Conservation (phyloP, 2,888 invertebrate genomes). For the Pelosia muscerda region DNA sequence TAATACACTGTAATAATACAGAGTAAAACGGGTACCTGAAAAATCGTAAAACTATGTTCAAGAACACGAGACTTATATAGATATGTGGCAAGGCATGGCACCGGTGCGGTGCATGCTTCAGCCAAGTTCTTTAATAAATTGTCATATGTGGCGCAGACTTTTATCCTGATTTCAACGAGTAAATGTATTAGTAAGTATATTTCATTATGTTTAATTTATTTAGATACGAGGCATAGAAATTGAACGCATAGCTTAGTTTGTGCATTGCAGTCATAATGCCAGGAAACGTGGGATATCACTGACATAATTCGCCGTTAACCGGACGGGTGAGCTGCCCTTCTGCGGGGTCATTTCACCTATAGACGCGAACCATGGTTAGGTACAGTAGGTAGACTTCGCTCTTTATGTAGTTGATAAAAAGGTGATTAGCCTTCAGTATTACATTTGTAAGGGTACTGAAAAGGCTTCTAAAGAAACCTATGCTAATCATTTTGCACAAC, state of each 20-base stretch:
- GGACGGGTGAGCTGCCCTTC: no score
- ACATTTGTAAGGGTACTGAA: not conserved
- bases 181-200: not conserved
- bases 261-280: not conserved
- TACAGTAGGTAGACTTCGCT: no score
- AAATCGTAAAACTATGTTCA: not conserved
- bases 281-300: no score
- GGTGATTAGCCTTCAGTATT: not conserved
- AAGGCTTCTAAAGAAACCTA: not conserved
- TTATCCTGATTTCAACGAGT: not conserved
- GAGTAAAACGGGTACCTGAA: not conserved
- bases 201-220: not conserved
- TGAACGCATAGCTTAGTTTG: not conserved
- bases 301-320: no score
- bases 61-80: not conserved
- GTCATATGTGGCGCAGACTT: not conserved
- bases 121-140: no score
- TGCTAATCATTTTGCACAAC: not conserved
- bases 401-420: no score
- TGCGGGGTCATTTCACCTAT: no score
- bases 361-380: no score
- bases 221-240: not conserved
- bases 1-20: not conserved
- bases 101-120: not conserved
- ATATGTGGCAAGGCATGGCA: not conserved